Conservation (phyloP, 2,797 vertebrate species). For the Cryptoblepharus egeriae region DNA sequence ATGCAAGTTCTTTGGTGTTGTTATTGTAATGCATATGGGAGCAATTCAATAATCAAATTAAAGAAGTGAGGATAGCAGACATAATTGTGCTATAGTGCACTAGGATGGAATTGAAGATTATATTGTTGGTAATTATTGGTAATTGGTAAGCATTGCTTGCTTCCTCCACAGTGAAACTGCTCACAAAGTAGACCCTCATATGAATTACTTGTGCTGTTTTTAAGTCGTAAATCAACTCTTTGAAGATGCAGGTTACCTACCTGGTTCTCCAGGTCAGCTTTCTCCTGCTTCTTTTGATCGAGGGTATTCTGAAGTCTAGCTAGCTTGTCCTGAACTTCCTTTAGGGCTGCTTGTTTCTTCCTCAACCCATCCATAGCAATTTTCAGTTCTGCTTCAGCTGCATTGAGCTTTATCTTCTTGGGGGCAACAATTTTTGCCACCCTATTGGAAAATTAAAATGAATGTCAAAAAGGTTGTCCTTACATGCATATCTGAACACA, state of each 20-base stretch:
- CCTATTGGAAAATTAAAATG: constrained; percentile 65
- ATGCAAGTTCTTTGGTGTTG: too few species aligned
- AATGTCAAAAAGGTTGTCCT: constrained; percentile 6
- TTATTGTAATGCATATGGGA: too few species aligned
- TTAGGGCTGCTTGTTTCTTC: constrained; percentile 86
- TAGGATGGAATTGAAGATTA: too few species aligned
- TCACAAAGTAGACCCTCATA: background rate
- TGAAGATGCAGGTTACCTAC: constrained; percentile 61
- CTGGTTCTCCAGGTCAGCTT: constrained; percentile 88
- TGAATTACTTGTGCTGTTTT: fast-evolving
- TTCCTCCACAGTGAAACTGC: background rate
- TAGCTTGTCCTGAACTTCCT: constrained; percentile 88
- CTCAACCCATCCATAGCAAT: constrained; percentile 84
- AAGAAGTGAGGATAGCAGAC: too few species aligned
- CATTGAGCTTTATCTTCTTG: constrained; percentile 86
- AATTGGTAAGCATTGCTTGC: too few species aligned
- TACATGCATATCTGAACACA: background rate
- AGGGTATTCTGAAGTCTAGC: constrained; percentile 82
- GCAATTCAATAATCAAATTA: too few species aligned
- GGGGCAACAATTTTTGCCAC: constrained; percentile 90
- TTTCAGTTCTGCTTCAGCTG: constrained; percentile 83
- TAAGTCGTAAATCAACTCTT: background rate
- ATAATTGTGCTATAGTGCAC: too few species aligned
- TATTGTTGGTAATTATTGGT: too few species aligned
- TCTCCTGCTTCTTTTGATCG: constrained; percentile 87